Conservation (phyloP, 2,113 vertebrate species). For the Cheilinus undulatus region DNA sequence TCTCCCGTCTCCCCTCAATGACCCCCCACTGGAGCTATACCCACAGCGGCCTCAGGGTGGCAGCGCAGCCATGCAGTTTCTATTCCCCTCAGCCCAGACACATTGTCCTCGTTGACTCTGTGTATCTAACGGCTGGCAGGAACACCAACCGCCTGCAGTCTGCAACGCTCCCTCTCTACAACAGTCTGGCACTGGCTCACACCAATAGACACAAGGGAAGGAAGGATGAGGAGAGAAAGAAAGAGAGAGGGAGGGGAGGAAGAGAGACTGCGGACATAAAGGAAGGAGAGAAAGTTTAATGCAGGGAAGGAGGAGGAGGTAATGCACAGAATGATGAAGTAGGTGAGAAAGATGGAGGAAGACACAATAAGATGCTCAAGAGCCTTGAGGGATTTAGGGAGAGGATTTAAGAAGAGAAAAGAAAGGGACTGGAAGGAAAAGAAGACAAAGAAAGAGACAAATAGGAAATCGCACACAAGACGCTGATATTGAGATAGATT, state of each 20-base stretch:
- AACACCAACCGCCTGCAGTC: conserved; percentile 74
- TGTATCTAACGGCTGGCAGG: conserved; percentile 70
- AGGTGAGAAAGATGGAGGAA: conserved; percentile 59
- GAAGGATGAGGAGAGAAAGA: conserved; percentile 32
- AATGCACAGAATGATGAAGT: conserved; percentile 72
- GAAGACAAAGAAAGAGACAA: conserved; percentile 42
- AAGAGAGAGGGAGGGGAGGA: conserved; percentile 45
- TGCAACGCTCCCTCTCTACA: conserved; percentile 54
- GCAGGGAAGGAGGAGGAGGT: conserved; percentile 51
- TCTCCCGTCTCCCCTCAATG: conserved; percentile 64
- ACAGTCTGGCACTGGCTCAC: conserved; percentile 76
- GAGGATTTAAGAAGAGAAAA: conserved; percentile 28
- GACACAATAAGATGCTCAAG: conserved; percentile 69
- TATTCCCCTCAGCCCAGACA: conserved; percentile 57
- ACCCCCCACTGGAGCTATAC: conserved; percentile 55
- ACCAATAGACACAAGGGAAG: conserved; percentile 65
- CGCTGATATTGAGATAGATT: conserved; percentile 62
- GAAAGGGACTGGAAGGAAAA: conserved; percentile 20
- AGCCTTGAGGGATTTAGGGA: conserved; percentile 48
- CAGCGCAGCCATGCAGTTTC: conserved; percentile 63
- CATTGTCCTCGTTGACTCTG: conserved; percentile 77
- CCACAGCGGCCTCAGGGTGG: conserved; percentile 71
- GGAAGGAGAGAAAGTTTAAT: conserved; percentile 58
- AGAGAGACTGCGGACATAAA: conserved; percentile 67
- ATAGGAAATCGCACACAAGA: conserved; percentile 55